Percentiles rank a stretch among this genome's conserved stretches.
phyloP scores from a whole-genome alignment of 2,888 invertebrate species.

The Eretmocerus hayati region DNA sequence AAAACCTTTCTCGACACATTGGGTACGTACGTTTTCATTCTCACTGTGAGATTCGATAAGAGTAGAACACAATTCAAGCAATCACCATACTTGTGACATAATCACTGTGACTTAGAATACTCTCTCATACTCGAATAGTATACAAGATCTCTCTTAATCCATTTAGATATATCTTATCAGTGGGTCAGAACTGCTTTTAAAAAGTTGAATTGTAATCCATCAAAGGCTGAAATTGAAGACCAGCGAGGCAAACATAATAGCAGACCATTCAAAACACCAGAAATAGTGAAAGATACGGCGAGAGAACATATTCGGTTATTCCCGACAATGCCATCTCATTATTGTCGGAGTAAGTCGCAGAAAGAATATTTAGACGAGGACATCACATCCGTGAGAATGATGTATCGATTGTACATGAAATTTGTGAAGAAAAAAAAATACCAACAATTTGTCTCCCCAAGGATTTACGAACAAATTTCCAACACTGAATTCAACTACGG shows the following conservation, averaged over 20 bases:
- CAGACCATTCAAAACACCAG: background rate
- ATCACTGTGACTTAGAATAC: too few relatives aligned
- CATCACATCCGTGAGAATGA: background rate
- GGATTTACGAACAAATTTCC: background rate
- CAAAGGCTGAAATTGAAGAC: background rate
- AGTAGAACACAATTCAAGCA: too few relatives aligned
- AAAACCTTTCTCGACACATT: too few relatives aligned
- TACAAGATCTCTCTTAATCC: too few relatives aligned
- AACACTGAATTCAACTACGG: background rate
- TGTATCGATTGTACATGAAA: background rate
- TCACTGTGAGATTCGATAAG: too few relatives aligned
- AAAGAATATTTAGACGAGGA: background rate
- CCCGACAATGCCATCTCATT: background rate
- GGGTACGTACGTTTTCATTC: too few relatives aligned
- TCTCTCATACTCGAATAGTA: too few relatives aligned
- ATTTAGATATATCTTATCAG: background rate
- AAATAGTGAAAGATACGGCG: background rate
- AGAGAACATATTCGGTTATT: background rate
- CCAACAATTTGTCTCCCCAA: background rate
- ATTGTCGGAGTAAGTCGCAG: background rate
- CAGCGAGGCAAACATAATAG: background rate
- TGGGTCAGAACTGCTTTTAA: background rate
- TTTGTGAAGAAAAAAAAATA: background rate
- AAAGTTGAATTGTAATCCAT: background rate
- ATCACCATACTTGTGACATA: too few relatives aligned